Evolutionary conservation across 2,888 invertebrate species (phyloP).

Genomic region (Drosophila mercatorum): DNA sequence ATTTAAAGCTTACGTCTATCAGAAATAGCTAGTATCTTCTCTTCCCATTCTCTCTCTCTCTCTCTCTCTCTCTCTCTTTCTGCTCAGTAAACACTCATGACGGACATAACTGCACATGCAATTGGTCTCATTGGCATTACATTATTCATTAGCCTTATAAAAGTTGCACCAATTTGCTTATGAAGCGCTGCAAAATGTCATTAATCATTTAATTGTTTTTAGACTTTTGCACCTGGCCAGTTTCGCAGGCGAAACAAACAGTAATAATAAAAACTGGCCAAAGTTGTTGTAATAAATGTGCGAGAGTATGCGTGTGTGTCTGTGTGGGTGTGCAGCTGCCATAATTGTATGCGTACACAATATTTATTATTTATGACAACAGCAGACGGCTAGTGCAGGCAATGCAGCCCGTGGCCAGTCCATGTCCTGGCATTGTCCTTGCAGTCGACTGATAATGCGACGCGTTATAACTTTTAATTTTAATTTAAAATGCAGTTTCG

Average conservation of each 20-base stretch:
- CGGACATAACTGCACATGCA: constrained; percentile 5
- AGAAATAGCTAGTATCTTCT: background rate
- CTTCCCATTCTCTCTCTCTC: too few species aligned
- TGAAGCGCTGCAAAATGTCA: constrained; percentile 33
- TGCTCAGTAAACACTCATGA: background rate
- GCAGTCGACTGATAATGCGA: constrained; percentile 61
- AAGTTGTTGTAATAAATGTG: constrained; percentile 26
- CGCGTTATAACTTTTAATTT: constrained; percentile 73
- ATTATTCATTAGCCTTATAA: constrained; percentile 28
- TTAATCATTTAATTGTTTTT: constrained; percentile 79
- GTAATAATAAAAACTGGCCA: constrained; percentile 20
- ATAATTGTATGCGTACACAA: constrained; percentile 78
- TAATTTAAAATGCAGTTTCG: constrained; percentile 78
- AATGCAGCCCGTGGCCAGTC: constrained; percentile 9
- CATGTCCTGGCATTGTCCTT: constrained; percentile 36
- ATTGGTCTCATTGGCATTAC: constrained; percentile 17
- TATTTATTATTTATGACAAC: constrained; percentile 74
- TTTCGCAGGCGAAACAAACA: constrained; percentile 42
- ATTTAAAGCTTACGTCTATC: background rate
- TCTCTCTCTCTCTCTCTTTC: too few species aligned
- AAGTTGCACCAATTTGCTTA: constrained; percentile 45
- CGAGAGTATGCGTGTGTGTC: constrained; percentile 5
- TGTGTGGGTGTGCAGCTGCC: constrained; percentile 35
- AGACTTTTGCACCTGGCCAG: constrained; percentile 75
- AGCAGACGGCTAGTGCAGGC: constrained; percentile 20